Evolutionary conservation across 2,888 invertebrate genomes (phyloP), one percentile per base, ranked within the genome.

Genomic region (Phyto melanocephala): DNA sequence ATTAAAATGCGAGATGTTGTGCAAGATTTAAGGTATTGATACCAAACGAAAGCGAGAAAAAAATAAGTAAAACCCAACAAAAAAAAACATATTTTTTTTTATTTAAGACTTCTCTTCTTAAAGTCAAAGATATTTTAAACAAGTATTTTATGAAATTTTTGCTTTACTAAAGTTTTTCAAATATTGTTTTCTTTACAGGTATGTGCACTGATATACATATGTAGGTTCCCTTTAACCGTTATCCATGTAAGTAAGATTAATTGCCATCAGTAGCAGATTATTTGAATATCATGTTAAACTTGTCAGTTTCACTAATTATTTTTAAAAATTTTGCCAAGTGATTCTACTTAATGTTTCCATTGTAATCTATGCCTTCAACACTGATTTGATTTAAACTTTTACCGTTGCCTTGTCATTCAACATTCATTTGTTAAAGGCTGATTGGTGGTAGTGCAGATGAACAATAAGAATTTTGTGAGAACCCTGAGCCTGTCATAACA

Each of bases 381-480:
- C 3, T 28, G 6, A 28, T 28, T 28, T 28, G 28, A 20, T 35
- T 5, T 22, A 22, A n/a, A 0, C 7, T 35, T 35, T 35, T 20
- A 1, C 2, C 20, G 11, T 24, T 40, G 5, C 28, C 28, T 22
- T 35, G 45, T 40, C 52, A 28, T 47, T 68, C 24, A 28, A 28
- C 6, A 3, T 8, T 72, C 33, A 47, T 42, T 28, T 8, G 7
- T 15, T 56, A n/a, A 35, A n/a, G 11, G 1, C 20, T 67, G 65
- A 67, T n/a, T 52, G 37, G 37, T 33, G 54, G 54, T 40, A 20
- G 11, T 20, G 20, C 17, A 56, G 56, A 70, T 54, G 42, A 54
- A 35, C 42, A 74, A 63, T 56, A 33, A 70, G 33, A 54, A 67
- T 76, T 56, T 58, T 45, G 67, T 67, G 50, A 24, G 33, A 50